Evolutionary conservation across 2,888 invertebrate genomes (phyloP), one percentile per base, ranked within the genome.

Genomic region (Aleiodes leptofemur): DNA sequence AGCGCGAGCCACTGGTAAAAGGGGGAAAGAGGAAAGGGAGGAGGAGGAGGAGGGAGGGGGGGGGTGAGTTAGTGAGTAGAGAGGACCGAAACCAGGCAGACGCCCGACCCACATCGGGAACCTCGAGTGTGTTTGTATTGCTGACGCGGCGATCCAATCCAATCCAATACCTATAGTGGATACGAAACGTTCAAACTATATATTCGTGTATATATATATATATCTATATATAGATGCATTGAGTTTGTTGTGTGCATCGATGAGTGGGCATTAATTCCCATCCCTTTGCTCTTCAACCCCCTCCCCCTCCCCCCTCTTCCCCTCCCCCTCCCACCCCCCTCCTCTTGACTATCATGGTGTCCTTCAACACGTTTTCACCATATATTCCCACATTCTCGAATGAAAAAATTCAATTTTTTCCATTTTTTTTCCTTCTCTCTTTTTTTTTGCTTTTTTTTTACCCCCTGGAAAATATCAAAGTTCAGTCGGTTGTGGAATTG

Each of bases 91-190:
- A 73, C 70, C 51, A 55, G 73, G 77, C 61, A 77, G 77, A 76
- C 77, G 78, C 76, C 85, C 86, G 88, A 87, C 86, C 88, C 88
- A 86, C 88, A 87, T 87, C 86, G 88, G 85, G 84, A 78, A 48
- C 84, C 86, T 87, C 84, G 85, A 88, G 88, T 89, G 88, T 89
- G 88, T 89, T 89, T 89, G 88, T 88, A 88, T 88, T 89, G 88
- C 89, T 89, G 89, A 89, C 88, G 88, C 86, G 87, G 88, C 88
- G 86, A 86, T 88, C 88, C 88, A 88, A 86, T 88, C 87, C 88
- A 87, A 87, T 88, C 85, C 86, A 85, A 83, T 85, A 83, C 85
- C 66, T 83, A 75, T 74, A 77, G 77, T 76, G 77, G 76, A 78
- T 78, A 76, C 78, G 69, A 64, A 64, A 64, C 77, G 51, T 59